These are phyloP conservation scores for Sphaerophoria taeniata DNA, from an alignment of 2,888 invertebrate genomes.

Conservation along the genomic window DNA sequence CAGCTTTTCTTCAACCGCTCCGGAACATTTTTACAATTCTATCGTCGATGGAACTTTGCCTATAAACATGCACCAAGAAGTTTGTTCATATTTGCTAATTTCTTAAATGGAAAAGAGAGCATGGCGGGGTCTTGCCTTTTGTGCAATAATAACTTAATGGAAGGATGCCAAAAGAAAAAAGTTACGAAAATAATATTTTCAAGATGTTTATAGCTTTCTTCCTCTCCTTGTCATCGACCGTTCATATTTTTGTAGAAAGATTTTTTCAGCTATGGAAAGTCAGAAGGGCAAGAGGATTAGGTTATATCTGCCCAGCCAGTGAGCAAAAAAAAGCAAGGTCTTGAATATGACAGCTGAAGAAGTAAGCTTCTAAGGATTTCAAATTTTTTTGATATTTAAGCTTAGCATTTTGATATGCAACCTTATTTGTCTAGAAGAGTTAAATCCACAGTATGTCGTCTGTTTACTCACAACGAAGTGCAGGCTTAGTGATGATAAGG, in stretches of 20 bases:
- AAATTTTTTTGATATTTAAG: constrained; percentile 53
- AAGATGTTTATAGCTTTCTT: constrained; percentile 9
- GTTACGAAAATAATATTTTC: constrained; percentile 24
- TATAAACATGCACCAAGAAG: not conserved
- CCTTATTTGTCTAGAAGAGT: no score
- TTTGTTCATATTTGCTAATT: constrained; percentile 62
- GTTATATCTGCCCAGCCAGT: constrained; percentile 6
- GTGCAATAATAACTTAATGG: constrained; percentile 11
- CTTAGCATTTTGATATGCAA: constrained; percentile 7
- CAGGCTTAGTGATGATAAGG: no score
- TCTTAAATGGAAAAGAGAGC: constrained; percentile 58
- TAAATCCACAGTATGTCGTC: no score
- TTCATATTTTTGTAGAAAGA: not conserved
- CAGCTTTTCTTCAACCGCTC: not conserved
- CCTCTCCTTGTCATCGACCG: not conserved
- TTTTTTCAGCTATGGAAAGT: not conserved
- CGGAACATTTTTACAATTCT: constrained; percentile 31
- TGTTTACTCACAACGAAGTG: no score
- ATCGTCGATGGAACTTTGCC: constrained; percentile 17
- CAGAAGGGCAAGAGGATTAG: constrained; percentile 28
- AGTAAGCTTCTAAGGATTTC: constrained; percentile 28
- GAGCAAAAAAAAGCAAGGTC: constrained; percentile 42
- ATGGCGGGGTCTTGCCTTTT: constrained; percentile 10
- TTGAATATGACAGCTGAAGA: constrained; percentile 14
- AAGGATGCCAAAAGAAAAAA: constrained; percentile 35